phyloP scores from a whole-genome alignment of 2,888 invertebrate species.

The Margaritifera margaritifera region DNA sequence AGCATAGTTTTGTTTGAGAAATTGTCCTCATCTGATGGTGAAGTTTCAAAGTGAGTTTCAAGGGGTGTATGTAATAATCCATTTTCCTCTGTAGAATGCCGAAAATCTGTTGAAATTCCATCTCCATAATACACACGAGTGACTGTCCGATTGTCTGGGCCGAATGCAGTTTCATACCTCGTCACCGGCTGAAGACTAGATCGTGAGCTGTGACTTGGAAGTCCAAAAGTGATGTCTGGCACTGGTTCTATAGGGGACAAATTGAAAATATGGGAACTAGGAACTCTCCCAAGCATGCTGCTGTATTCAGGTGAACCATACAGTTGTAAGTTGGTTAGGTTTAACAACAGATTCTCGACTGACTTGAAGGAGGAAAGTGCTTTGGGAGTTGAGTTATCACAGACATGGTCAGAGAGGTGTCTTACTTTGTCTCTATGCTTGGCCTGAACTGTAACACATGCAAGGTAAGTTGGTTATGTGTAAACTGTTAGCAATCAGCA shows the following conservation, averaged over 20 bases:
- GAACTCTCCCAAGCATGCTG: conserved; percentile 20
- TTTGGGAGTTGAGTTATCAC: conserved; percentile 33
- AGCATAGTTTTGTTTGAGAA: conserved; percentile 2
- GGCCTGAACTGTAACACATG: conserved; percentile 22
- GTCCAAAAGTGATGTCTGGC: conserved; percentile 22
- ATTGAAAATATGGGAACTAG: conserved; percentile 43
- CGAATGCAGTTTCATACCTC: conserved; percentile 64
- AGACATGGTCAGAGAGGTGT: conserved; percentile 11
- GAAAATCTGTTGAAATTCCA: conserved; percentile 57
- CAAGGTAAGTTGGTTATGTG: background rate
- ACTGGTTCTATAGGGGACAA: conserved; percentile 47
- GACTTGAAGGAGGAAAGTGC: conserved; percentile 59
- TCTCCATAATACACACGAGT: conserved; percentile 61
- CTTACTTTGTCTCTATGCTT: conserved; percentile 20
- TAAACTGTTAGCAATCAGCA: no score
- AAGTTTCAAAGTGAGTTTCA: conserved; percentile 57
- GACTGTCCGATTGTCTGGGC: conserved; percentile 63
- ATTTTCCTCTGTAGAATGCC: conserved; percentile 43
- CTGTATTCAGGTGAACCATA: conserved; percentile 16
- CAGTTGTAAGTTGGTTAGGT: conserved; percentile 41
- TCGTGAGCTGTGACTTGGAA: conserved; percentile 10
- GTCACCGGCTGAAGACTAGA: conserved; percentile 48
- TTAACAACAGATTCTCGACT: conserved; percentile 65
- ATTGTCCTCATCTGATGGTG: conserved; percentile 11
- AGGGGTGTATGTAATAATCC: conserved; percentile 39